phyloP scores from a whole-genome alignment of 2,113 vertebrate genomes.

The Smithornis capensis region DNA sequence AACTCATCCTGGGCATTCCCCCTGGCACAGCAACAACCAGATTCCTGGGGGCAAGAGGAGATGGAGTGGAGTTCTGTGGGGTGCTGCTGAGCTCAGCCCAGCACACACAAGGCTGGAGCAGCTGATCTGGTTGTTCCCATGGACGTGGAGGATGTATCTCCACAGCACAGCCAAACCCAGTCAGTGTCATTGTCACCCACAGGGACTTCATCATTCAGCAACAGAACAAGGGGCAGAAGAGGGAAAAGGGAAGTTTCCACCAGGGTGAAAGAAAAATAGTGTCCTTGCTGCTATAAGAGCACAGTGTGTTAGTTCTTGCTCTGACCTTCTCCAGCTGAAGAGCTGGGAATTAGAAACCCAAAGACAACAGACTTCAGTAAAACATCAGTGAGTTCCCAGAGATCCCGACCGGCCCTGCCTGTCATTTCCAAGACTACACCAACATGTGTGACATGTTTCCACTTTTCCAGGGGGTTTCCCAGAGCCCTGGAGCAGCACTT shows the following conservation, averaged over 20 bases:
- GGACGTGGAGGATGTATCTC: background rate
- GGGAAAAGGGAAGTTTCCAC: background rate
- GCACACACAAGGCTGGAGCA: background rate
- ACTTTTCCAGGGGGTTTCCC: no score
- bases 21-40: background rate
- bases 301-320: background rate
- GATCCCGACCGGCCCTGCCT: background rate
- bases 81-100: background rate
- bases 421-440: background rate
- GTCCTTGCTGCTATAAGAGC: background rate
- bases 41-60: background rate
- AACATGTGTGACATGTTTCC: background rate
- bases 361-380: background rate
- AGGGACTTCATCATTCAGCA: background rate
- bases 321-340: background rate
- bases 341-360: background rate
- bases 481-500: slow-evolving; percentile 22
- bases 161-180: background rate
- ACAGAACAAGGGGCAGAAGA: background rate
- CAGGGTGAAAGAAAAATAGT: background rate
- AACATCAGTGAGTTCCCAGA: background rate
- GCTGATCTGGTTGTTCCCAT: background rate
- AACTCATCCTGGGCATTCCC: background rate
- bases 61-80: background rate
- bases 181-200: background rate